A percentile compares a stretch with the other conserved stretches of the same genome.
phyloP scores from a whole-genome alignment of 2,888 invertebrate species.

The Drosophila birchii region DNA sequence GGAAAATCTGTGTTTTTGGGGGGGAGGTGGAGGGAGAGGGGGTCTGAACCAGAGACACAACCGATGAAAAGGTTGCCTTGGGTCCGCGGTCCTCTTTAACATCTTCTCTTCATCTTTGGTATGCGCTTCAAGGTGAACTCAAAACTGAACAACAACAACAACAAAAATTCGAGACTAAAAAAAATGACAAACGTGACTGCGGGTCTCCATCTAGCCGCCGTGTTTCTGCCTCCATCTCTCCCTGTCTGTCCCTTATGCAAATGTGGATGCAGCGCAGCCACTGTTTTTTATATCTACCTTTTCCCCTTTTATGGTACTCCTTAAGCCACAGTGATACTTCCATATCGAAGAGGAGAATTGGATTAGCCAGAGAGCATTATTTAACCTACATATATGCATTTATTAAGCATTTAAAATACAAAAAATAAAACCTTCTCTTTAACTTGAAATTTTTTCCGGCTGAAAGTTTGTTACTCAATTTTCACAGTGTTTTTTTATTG shows the following conservation, averaged over 20 bases:
- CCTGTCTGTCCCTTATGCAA: slow-evolving; percentile 41
- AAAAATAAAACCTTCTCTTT: neutral
- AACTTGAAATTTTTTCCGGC: neutral
- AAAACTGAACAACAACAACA: slow-evolving; percentile 12
- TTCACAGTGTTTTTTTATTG: slow-evolving; percentile 18
- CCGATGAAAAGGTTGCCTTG: slow-evolving; percentile 73
- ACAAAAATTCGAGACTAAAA: slow-evolving; percentile 32
- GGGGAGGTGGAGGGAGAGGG: too few relatives aligned
- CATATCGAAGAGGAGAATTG: neutral
- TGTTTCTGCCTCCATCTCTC: slow-evolving; percentile 1
- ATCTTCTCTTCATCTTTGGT: slow-evolving; percentile 48
- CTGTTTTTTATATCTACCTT: slow-evolving; percentile 12
- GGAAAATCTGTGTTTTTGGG: neutral
- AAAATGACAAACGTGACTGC: slow-evolving; percentile 68
- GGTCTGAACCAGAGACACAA: slow-evolving; percentile 61
- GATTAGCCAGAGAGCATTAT: neutral
- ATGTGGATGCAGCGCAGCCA: slow-evolving; percentile 54
- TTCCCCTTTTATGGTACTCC: slow-evolving; percentile 1
- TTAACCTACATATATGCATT: neutral
- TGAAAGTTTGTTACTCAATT: neutral
- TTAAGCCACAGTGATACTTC: slow-evolving; percentile 7
- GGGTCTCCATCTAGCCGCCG: slow-evolving; percentile 26
- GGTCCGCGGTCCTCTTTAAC: slow-evolving; percentile 17
- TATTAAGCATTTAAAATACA: neutral
- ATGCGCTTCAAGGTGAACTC: slow-evolving; percentile 71